These are phyloP conservation scores for Nerophis lumbriciformis DNA, from an alignment of 2,113 vertebrate species.

Conservation along the genomic window DNA sequence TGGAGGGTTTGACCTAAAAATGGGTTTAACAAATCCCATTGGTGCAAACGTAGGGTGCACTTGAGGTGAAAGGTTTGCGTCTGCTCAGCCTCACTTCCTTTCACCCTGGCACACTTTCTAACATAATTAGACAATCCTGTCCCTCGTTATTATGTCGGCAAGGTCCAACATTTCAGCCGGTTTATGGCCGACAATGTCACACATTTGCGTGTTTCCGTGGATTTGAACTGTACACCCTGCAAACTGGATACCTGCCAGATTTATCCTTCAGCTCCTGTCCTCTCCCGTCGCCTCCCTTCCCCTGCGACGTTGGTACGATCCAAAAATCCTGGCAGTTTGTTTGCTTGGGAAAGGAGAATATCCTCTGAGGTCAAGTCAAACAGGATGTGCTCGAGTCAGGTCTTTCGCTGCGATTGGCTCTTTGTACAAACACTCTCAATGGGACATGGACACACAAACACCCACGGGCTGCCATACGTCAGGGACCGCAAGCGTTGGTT, in stretches of 20 bases:
- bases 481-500: slow-evolving; percentile 36
- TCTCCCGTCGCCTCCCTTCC: slow-evolving; percentile 59
- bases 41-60: not conserved
- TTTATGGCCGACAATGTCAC: not conserved
- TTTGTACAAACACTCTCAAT: slow-evolving; percentile 51
- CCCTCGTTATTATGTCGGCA: not conserved
- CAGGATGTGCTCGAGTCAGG: slow-evolving; percentile 66
- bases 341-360: slow-evolving; percentile 73
- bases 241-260: slow-evolving; percentile 55
- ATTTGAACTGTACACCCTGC: slow-evolving; percentile 15
- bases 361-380: slow-evolving; percentile 72
- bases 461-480: slow-evolving; percentile 27
- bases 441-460: slow-evolving; percentile 24
- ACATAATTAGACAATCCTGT: not conserved
- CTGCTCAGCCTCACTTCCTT: not conserved
- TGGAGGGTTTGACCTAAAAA: slow-evolving; percentile 20
- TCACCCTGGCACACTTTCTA: not conserved
- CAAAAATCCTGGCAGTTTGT: slow-evolving; percentile 63
- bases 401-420: slow-evolving; percentile 63
- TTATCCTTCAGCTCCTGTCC: slow-evolving; percentile 29
- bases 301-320: slow-evolving; percentile 65
- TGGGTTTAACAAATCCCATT: slow-evolving; percentile 3
- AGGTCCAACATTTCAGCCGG: not conserved
- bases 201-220: slow-evolving; percentile 3
- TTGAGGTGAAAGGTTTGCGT: not conserved